Conservation (phyloP, 1,140 invertebrate genomes). For the Ladona fulva region DNA sequence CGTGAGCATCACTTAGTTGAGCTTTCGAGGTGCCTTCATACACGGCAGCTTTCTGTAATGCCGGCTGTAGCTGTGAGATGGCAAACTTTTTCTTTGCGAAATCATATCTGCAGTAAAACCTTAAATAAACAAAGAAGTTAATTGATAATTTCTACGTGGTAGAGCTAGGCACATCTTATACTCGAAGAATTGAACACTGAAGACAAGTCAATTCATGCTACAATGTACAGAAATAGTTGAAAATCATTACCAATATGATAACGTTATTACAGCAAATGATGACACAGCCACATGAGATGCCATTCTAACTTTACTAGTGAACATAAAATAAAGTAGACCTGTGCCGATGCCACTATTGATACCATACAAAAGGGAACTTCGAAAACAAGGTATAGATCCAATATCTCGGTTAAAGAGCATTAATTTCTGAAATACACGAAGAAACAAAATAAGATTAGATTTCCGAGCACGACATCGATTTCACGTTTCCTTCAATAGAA, state of each 20-base stretch:
- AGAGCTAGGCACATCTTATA: too few relatives aligned
- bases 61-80: background rate
- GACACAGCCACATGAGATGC: slow-evolving; percentile 43
- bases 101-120: background rate
- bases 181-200: too few relatives aligned
- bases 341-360: slow-evolving; percentile 44
- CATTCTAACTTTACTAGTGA: slow-evolving; percentile 42
- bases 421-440: slow-evolving; percentile 26
- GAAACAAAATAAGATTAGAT: too few relatives aligned
- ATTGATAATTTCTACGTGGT: background rate
- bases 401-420: slow-evolving; percentile 49
- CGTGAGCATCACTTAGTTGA: too few relatives aligned
- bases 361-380: slow-evolving; percentile 50
- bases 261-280: slow-evolving; percentile 41
- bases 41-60: background rate
- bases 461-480: too few relatives aligned
- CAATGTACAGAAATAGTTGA: background rate
- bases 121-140: background rate
- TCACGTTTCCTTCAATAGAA: too few relatives aligned
- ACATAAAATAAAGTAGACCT: slow-evolving; percentile 47
- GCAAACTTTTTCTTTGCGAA: background rate
- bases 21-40: background rate
- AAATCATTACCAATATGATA: slow-evolving; percentile 39
- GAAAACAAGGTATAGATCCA: slow-evolving; percentile 53
- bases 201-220: too few relatives aligned